phyloP scores from a whole-genome alignment of 2,888 invertebrate genomes.

The Notodromas monacha region DNA sequence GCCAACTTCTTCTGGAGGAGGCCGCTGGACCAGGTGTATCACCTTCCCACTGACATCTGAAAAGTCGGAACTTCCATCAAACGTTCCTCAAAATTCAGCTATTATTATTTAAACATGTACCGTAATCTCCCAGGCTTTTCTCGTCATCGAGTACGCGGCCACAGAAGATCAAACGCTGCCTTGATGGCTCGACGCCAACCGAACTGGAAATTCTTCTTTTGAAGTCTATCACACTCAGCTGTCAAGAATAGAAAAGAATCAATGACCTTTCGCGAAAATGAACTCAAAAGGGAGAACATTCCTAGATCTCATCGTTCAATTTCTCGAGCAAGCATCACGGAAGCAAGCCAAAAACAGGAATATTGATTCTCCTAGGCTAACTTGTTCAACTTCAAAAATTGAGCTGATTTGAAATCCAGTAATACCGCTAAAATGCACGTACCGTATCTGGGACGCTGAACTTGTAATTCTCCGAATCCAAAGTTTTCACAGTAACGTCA shows the following conservation, averaged over 20 bases:
- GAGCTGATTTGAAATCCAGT: no score
- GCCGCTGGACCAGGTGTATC: slow-evolving; percentile 57
- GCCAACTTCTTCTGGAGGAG: slow-evolving; percentile 38
- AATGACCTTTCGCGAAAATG: no score
- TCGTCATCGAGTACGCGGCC: slow-evolving; percentile 74
- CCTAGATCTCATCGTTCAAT: no score
- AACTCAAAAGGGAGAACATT: no score
- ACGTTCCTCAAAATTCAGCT: no score
- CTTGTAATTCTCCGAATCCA: slow-evolving; percentile 51
- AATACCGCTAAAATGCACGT: no score
- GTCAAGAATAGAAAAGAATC: slow-evolving; percentile 12
- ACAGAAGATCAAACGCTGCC: slow-evolving; percentile 68
- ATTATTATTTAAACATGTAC: no score
- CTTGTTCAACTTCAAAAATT: no score
- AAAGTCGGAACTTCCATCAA: no score
- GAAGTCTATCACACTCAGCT: slow-evolving; percentile 48
- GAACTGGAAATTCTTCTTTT: slow-evolving; percentile 41
- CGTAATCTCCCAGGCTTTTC: slow-evolving; percentile 46
- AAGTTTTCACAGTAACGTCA: slow-evolving; percentile 53
- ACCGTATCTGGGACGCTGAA: slow-evolving; percentile 55
- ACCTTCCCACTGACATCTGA: slow-evolving; percentile 69
- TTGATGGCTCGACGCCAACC: slow-evolving; percentile 40
- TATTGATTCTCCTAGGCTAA: no score
- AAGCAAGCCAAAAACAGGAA: no score
- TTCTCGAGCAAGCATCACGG: no score